These are phyloP conservation scores for Anneissia japonica DNA, from an alignment of 35 echinoderm and acorn worm genomes.

Conservation along the genomic window DNA sequence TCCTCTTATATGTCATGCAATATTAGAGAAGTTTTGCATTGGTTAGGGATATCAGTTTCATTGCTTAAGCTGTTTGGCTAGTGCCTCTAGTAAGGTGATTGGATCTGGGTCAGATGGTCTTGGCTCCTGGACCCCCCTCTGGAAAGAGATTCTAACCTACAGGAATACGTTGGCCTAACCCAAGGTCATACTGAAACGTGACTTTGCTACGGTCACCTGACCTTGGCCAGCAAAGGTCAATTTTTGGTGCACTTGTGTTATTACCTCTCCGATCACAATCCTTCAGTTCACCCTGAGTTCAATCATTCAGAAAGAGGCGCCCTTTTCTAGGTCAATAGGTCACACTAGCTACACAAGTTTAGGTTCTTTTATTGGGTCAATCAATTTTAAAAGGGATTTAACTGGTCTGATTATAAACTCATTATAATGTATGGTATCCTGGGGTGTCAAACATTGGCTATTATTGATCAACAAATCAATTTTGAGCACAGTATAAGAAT, in stretches of 20 bases:
- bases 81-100: neutral
- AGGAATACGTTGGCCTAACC: neutral
- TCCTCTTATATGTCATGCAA: too few species aligned
- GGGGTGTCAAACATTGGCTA: neutral
- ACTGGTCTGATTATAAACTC: neutral
- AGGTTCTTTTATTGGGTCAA: neutral
- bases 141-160: neutral
- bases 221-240: neutral
- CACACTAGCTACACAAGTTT: neutral
- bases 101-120: neutral
- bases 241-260: neutral
- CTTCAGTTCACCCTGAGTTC: neutral
- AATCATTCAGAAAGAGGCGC: neutral
- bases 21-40: too few species aligned
- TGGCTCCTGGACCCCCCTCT: neutral
- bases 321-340: neutral
- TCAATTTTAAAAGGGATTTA: neutral
- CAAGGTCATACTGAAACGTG: neutral
- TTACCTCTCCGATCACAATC: neutral
- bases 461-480: neutral
- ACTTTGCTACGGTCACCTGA: neutral
- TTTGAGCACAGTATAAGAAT: too few species aligned
- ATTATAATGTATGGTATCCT: neutral
- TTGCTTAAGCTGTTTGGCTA: neutral
- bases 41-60: too few species aligned